Conservation (phyloP, 2,888 invertebrate species). For the Eristalis pertinax region DNA sequence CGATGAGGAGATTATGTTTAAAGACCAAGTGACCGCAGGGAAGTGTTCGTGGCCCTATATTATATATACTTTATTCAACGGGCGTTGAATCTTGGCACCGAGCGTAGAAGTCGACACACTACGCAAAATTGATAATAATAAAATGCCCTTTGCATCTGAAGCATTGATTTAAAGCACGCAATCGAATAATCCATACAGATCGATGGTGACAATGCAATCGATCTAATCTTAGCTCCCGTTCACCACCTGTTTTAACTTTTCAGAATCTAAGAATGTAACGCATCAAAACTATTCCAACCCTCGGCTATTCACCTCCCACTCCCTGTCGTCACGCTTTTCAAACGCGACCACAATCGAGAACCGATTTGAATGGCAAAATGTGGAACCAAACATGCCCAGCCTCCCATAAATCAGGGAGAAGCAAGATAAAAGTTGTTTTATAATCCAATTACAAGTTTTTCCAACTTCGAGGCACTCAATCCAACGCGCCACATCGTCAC, state of each 20-base stretch:
- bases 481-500: slow-evolving; percentile 55
- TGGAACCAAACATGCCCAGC: neutral
- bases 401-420: slow-evolving; percentile 23
- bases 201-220: neutral
- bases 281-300: neutral
- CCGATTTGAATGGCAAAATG: neutral
- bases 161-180: no score
- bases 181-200: no score
- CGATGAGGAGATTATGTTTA: no score
- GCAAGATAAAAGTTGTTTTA: slow-evolving; percentile 9
- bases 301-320: neutral
- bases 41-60: no score
- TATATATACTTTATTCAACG: no score
- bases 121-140: no score
- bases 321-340: neutral
- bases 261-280: neutral
- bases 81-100: no score
- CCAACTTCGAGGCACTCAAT: slow-evolving; percentile 47
- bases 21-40: no score
- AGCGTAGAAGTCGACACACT: no score
- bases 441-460: slow-evolving; percentile 56
- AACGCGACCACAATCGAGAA: neutral
- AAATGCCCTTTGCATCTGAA: no score
- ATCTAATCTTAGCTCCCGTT: neutral
- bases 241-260: neutral